These are phyloP conservation scores for Micoletzkya japonica DNA, from an alignment of 2,888 invertebrate genomes.

Conservation along the genomic window DNA sequence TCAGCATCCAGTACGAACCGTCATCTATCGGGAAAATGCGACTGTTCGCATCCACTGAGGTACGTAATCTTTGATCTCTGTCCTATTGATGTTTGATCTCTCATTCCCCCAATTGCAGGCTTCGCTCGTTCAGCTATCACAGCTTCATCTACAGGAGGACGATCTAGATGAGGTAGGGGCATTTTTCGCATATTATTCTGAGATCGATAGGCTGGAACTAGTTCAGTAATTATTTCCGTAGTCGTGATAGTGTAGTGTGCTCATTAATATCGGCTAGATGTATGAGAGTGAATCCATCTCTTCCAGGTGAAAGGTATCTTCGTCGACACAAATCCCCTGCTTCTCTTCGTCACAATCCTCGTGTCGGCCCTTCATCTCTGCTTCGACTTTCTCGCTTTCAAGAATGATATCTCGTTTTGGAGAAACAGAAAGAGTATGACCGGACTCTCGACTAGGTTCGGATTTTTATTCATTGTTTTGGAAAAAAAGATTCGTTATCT, in stretches of 20 bases:
- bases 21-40: constrained; percentile 62
- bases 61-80: constrained; percentile 28
- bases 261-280: neutral
- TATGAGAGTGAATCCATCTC: neutral
- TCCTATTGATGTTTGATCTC: neutral
- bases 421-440: constrained; percentile 81
- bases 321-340: constrained; percentile 89
- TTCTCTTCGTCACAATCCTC: constrained; percentile 84
- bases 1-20: constrained; percentile 53
- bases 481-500: neutral
- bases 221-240: neutral
- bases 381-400: constrained; percentile 94
- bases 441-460: constrained; percentile 75
- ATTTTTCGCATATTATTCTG: neutral
- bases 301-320: constrained; percentile 75
- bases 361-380: constrained; percentile 90
- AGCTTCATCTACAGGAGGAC: constrained; percentile 83
- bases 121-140: constrained; percentile 63
- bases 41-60: constrained; percentile 64
- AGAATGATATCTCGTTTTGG: constrained; percentile 95
- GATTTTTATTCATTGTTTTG: too few species aligned
- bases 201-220: neutral
- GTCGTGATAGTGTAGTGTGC: neutral
- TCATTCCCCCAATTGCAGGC: neutral
- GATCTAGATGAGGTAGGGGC: constrained; percentile 82